A percentile compares a stretch with the other conserved stretches of the same genome.
Conservation (phyloP, 2,888 invertebrate species). For the Lordiphosa andalusiaca region DNA sequence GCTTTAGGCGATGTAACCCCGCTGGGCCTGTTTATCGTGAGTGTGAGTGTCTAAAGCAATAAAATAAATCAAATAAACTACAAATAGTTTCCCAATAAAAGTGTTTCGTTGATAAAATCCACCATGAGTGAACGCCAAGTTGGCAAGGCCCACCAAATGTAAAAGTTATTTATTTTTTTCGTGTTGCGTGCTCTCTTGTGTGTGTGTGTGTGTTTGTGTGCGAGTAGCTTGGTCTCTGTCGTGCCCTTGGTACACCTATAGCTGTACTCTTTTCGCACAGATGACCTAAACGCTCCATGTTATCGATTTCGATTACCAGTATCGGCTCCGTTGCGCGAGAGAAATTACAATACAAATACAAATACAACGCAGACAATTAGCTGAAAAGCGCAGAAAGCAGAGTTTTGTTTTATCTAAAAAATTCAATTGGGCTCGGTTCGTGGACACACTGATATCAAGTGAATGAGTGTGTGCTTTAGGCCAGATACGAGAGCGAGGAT, state of each 20-base stretch:
- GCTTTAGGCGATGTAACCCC: too few species aligned
- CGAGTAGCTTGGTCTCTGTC: slow-evolving; percentile 22
- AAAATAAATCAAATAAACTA: slow-evolving; percentile 8
- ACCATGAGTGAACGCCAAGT: slow-evolving; percentile 4
- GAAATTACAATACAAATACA: slow-evolving; percentile 40
- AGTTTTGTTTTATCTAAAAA: slow-evolving; percentile 48
- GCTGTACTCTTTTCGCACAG: slow-evolving; percentile 32
- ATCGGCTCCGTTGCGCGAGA: slow-evolving; percentile 52
- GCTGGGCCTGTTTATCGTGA: too few species aligned
- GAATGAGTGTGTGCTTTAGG: slow-evolving; percentile 30
- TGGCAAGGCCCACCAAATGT: background rate
- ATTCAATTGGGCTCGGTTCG: slow-evolving; percentile 28
- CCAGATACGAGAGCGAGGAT: slow-evolving; percentile 43
- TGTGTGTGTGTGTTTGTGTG: slow-evolving; percentile 10
- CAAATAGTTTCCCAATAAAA: background rate
- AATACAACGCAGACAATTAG: slow-evolving; percentile 30
- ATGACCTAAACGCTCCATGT: slow-evolving; percentile 41
- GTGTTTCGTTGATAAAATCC: background rate
- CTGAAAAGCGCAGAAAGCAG: slow-evolving; percentile 41
- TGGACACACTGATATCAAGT: slow-evolving; percentile 39
- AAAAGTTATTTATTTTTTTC: slow-evolving; percentile 8
- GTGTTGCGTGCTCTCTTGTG: background rate
- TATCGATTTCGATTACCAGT: slow-evolving; percentile 47
- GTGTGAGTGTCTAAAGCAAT: too few species aligned
- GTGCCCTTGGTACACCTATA: slow-evolving; percentile 28